Evolutionary conservation across 2,888 invertebrate genomes (phyloP).

Genomic region (Drosophila peninsularis): DNA sequence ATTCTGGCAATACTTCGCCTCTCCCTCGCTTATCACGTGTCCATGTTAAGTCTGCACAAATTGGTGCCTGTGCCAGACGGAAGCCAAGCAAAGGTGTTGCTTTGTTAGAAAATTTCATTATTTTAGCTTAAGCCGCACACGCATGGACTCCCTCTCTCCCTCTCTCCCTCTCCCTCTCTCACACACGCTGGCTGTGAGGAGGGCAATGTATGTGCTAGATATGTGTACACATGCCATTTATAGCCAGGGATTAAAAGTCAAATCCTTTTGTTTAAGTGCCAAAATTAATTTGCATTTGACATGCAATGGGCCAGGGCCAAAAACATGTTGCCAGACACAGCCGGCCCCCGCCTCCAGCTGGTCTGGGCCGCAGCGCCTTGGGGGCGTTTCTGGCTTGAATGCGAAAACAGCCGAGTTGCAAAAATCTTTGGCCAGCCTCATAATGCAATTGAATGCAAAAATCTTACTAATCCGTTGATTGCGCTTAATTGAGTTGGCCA

Average conservation of each 20-base stretch:
- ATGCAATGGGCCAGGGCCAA: conserved; percentile 71
- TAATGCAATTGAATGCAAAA: conserved; percentile 74
- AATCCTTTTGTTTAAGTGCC: conserved; percentile 79
- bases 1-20: conserved; percentile 24
- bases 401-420: conserved; percentile 27
- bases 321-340: conserved; percentile 66
- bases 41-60: conserved; percentile 61
- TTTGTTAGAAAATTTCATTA: conserved; percentile 78
- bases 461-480: conserved; percentile 76
- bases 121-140: conserved; percentile 72
- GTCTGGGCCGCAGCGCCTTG: conserved; percentile 34
- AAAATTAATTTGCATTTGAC: conserved; percentile 80
- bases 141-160: conserved; percentile 14
- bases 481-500: conserved; percentile 80
- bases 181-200: neutral
- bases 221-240: conserved; percentile 77
- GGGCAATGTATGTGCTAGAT: conserved; percentile 51
- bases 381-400: conserved; percentile 37
- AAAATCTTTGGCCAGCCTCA: conserved; percentile 58
- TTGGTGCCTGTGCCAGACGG: conserved; percentile 65
- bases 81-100: conserved; percentile 69
- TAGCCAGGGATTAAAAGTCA: conserved; percentile 80
- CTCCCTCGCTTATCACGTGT: conserved; percentile 10
- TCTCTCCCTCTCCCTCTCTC: neutral
- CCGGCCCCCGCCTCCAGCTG: conserved; percentile 4